Base-by-base conservation (phyloP, 2,888 invertebrate genomes). In the Pheosia tremula region DNA sequence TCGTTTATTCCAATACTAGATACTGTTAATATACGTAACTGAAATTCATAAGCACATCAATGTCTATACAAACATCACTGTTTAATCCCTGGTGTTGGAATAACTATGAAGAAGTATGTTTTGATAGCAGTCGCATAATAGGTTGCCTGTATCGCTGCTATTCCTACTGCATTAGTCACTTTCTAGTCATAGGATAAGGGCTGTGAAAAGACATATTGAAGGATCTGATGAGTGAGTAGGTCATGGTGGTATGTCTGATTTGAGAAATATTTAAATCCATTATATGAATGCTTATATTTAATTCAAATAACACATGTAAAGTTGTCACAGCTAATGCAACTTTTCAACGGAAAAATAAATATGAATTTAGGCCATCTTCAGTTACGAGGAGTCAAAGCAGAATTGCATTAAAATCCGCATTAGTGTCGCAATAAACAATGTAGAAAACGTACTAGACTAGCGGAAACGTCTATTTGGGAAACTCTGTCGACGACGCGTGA, bases 151-250 rank as follows among this genome's bases (percentile, higher is more conserved):
- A 56, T 24, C 10, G 58, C n/a, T 66, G 62, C 65, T 68, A 60
- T 65, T 66, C 69, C 57, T 71, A 67, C 43, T 68, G 47, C 57
- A 67, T 72, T 84, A 86, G 82, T 86, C 84, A 79, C 76, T 77
- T 78, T 88, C 91, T 92, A 92, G 92, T 91, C 91, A 88, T 88
- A 89, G 86, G 79, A 70, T 84, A 84, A 88, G 85, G 89, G 90
- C 88, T 91, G 89, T 90, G 89, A 90, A 90, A 90, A 89, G 89
- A 88, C 86, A 88, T 76, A 72, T 69, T 72, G 71, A 65, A 71
- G 69, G 68, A 71, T 63, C 47, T 64, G 56, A 63, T 39, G 24
- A 53, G 50, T 50, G 11, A 6, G 55, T 55, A 39, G n/a, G 13
- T 55, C 55, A n/a, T 39, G n/a, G 11, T 39, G 8, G 38, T 13